Percentiles rank a stretch among this genome's conserved stretches.
phyloP scores from a whole-genome alignment of 1,140 invertebrate genomes.

The Anoplophora glabripennis region DNA sequence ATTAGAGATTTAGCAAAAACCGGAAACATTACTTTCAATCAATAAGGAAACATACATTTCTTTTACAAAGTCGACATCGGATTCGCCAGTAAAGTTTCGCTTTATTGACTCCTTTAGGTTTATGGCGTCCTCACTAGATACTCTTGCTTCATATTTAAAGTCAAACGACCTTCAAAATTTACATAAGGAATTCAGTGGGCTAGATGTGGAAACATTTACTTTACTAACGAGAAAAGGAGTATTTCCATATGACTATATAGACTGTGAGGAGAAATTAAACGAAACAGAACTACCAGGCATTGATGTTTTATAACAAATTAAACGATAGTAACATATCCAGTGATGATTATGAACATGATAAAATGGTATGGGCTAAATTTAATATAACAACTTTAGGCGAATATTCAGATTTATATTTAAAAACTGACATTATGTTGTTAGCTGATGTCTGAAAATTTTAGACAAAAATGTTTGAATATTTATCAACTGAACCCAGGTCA shows the following conservation, averaged over 20 bases:
- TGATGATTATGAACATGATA: constrained; percentile 43
- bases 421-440: constrained; percentile 49
- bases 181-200: not conserved
- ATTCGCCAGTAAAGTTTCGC: constrained; percentile 8
- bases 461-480: constrained; percentile 33
- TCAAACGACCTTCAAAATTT: constrained; percentile 19
- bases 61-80: not conserved
- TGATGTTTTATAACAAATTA: constrained; percentile 35
- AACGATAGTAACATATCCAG: constrained; percentile 39
- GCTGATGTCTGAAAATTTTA: constrained; percentile 47
- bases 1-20: constrained; percentile 13
- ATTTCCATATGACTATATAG: constrained; percentile 43
- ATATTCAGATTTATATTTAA: constrained; percentile 50
- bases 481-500: constrained; percentile 45
- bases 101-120: constrained; percentile 17
- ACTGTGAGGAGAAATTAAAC: constrained; percentile 32
- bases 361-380: constrained; percentile 50
- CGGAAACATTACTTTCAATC: constrained; percentile 14
- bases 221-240: constrained; percentile 43
- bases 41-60: constrained; percentile 29
- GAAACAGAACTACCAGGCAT: not conserved
- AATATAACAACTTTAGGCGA: constrained; percentile 44
- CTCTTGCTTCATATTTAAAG: constrained; percentile 18
- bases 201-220: constrained; percentile 29
- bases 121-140: constrained; percentile 19